Evolutionary conservation across 2,113 vertebrate species (phyloP).

Genomic region (Smithornis capensis): DNA sequence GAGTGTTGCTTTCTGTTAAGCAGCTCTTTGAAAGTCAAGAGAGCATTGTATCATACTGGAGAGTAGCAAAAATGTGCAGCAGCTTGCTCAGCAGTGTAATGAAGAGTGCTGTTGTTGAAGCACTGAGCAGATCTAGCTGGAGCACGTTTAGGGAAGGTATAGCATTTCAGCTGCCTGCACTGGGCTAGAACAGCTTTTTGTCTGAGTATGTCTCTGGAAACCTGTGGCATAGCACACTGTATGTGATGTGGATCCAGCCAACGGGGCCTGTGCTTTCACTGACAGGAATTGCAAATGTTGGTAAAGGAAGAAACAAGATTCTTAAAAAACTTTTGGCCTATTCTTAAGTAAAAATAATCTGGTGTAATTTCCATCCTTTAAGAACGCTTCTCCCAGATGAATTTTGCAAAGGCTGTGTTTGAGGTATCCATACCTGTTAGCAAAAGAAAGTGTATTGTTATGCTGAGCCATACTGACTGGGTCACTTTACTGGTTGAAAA

Average conservation of each 20-base stretch:
- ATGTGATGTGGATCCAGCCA: neutral
- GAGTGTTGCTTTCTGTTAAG: constrained; percentile 36
- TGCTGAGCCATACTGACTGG: neutral
- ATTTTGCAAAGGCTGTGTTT: neutral
- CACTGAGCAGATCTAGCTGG: neutral
- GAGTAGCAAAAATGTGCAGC: constrained; percentile 1
- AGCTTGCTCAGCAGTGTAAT: neutral
- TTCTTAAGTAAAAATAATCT: neutral
- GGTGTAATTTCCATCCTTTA: neutral
- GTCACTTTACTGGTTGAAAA: neutral
- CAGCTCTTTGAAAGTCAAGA: constrained; percentile 44
- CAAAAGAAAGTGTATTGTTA: neutral
- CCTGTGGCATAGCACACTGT: neutral
- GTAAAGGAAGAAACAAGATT: neutral
- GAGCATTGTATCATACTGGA: neutral
- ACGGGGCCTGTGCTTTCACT: neutral
- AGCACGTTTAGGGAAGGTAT: neutral
- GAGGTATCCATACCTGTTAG: neutral
- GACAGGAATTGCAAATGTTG: neutral
- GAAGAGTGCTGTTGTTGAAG: neutral
- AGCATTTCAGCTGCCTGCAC: neutral
- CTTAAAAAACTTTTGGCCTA: neutral
- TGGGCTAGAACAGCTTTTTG: neutral
- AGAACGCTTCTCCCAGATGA: neutral
- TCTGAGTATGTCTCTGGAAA: neutral